phyloP scores from a whole-genome alignment of 2,113 vertebrate species.

The Eulemur rufifrons region DNA sequence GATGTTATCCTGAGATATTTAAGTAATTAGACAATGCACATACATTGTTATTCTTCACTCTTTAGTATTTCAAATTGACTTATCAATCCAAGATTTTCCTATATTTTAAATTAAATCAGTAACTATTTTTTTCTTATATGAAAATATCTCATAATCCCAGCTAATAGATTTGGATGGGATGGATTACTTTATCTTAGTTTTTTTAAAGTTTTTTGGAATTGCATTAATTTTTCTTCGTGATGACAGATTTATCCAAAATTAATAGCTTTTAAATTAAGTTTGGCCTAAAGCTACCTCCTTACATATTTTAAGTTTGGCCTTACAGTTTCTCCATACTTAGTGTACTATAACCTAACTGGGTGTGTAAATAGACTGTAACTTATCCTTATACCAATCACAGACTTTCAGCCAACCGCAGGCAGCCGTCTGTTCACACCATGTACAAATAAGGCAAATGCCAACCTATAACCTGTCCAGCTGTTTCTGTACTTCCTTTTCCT shows the following conservation, averaged over 20 bases:
- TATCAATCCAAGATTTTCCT: not conserved
- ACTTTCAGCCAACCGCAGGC: not conserved
- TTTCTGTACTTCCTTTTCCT: not conserved
- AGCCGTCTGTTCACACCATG: not conserved
- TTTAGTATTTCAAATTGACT: not conserved
- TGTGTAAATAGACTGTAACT: not conserved
- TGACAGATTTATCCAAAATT: not conserved
- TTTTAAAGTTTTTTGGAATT: not conserved
- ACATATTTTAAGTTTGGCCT: not conserved
- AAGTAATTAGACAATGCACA: not conserved
- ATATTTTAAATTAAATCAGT: not conserved
- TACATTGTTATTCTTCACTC: not conserved
- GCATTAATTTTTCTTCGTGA: not conserved
- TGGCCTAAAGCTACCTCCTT: not conserved
- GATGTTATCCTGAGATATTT: not conserved
- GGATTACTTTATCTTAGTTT: not conserved
- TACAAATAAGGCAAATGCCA: not conserved
- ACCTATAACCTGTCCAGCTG: not conserved
- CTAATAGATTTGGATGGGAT: not conserved
- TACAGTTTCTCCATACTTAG: not conserved
- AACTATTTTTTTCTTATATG: not conserved
- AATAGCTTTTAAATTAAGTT: not conserved
- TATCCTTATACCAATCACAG: not conserved
- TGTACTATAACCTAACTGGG: not conserved
- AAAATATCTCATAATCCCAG: not conserved